Evolutionary conservation across 1,140 invertebrate species (phyloP).

Genomic region (Atta cephalotes): DNA sequence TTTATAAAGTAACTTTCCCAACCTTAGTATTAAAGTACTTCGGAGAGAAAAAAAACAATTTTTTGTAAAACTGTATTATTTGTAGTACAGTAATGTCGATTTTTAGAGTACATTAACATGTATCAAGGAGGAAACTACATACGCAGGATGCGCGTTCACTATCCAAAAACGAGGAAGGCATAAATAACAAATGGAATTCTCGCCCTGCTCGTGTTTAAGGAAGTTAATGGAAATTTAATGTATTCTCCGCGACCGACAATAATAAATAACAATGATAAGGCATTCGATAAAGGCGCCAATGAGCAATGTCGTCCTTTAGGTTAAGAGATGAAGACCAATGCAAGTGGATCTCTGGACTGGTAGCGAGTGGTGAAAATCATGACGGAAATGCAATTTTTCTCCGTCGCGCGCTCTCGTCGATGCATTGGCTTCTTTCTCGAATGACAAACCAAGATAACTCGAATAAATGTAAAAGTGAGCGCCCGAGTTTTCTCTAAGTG

Average conservation of each 20-base stretch:
- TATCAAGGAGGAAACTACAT: background rate
- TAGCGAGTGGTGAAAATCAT: background rate
- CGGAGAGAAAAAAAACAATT: too few relatives aligned
- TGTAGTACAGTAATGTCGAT: background rate
- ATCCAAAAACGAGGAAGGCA: constrained; percentile 56
- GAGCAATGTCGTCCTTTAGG: constrained; percentile 46
- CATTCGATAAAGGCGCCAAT: constrained; percentile 66
- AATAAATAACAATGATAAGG: constrained; percentile 72
- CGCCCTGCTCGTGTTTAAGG: constrained; percentile 59
- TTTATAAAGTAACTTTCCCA: too few relatives aligned
- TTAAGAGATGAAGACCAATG: constrained; percentile 67
- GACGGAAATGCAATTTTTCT: constrained; percentile 38
- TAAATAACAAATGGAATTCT: constrained; percentile 66
- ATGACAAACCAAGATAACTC: constrained; percentile 78
- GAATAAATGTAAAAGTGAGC: constrained; percentile 77
- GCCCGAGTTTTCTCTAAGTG: constrained; percentile 78
- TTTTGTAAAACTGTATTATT: background rate
- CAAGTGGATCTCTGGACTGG: background rate
- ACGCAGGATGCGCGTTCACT: constrained; percentile 16
- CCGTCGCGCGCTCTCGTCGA: constrained; percentile 36
- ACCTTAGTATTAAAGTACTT: too few relatives aligned
- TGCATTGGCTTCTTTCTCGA: constrained; percentile 12
- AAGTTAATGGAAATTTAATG: constrained; percentile 75
- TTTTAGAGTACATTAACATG: background rate
- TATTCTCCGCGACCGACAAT: constrained; percentile 55